These are phyloP conservation scores for Threskiornis aethiopicus DNA, from an alignment of 2,797 vertebrate genomes.

Conservation along the genomic window DNA sequence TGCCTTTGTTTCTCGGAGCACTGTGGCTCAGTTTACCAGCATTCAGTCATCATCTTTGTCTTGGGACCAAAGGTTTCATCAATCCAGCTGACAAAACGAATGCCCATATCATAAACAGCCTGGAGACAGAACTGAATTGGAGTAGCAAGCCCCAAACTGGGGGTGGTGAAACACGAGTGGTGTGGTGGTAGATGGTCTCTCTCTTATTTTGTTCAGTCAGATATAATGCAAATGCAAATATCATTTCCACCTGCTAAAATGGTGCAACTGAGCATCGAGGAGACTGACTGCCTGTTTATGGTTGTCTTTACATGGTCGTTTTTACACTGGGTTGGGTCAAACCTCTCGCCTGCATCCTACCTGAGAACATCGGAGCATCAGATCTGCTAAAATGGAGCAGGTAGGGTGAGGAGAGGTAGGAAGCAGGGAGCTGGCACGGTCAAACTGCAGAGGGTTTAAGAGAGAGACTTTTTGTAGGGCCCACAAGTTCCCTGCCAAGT, in stretches of 20 bases:
- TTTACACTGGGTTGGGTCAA: background rate
- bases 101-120: background rate
- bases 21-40: background rate
- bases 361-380: background rate
- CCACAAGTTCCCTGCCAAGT: background rate
- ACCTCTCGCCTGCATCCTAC: background rate
- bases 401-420: background rate
- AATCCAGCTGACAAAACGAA: background rate
- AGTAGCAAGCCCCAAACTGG: background rate
- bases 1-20: background rate
- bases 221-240: background rate
- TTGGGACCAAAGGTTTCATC: background rate
- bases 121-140: background rate
- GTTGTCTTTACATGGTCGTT: background rate
- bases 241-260: background rate
- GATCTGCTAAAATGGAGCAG: background rate
- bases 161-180: background rate
- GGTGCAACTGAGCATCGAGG: background rate
- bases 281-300: background rate
- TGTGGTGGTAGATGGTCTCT: background rate
- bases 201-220: background rate
- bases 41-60: background rate
- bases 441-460: background rate
- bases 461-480: background rate
- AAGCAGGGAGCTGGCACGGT: background rate